Conservation (phyloP, 2,797 vertebrate species). For the Hyperoplus lanceolatus region DNA sequence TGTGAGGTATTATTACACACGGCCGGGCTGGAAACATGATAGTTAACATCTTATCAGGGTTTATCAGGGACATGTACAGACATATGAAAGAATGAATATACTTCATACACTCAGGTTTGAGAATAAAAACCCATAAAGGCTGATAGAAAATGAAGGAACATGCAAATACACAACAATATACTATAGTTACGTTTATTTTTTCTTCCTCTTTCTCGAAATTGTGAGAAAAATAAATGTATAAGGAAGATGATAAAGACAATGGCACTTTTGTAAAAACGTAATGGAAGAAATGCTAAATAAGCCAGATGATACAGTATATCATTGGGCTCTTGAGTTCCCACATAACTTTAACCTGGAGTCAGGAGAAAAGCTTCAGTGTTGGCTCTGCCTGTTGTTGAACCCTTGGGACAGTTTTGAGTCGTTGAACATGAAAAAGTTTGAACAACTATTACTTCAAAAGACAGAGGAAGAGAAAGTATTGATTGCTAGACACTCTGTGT, state of each 20-base stretch:
- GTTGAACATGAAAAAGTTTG: slow-evolving; percentile 14
- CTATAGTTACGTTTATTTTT: too few species aligned
- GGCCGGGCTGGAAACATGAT: not conserved
- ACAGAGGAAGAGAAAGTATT: not conserved
- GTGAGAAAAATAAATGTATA: too few species aligned
- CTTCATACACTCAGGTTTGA: too few species aligned
- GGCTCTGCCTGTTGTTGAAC: not conserved
- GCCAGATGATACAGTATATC: not conserved
- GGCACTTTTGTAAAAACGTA: not conserved
- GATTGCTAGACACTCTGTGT: not conserved
- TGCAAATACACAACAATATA: not conserved
- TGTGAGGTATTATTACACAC: not conserved
- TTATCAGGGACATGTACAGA: slow-evolving; percentile 2
- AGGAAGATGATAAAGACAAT: not conserved
- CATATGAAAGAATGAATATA: not conserved
- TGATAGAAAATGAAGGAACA: not conserved
- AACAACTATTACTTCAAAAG: slow-evolving; percentile 1
- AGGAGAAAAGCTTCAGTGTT: not conserved
- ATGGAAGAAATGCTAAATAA: not conserved
- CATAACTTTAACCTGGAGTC: not conserved
- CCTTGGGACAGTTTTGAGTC: slow-evolving; percentile 7
- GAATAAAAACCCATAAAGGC: not conserved
- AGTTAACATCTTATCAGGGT: not conserved
- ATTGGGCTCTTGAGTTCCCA: not conserved
- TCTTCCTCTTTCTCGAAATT: too few species aligned